Evolutionary conservation across 2,113 vertebrate species (phyloP), one percentile per base, ranked within the genome.

Genomic region (Columba livia): DNA sequence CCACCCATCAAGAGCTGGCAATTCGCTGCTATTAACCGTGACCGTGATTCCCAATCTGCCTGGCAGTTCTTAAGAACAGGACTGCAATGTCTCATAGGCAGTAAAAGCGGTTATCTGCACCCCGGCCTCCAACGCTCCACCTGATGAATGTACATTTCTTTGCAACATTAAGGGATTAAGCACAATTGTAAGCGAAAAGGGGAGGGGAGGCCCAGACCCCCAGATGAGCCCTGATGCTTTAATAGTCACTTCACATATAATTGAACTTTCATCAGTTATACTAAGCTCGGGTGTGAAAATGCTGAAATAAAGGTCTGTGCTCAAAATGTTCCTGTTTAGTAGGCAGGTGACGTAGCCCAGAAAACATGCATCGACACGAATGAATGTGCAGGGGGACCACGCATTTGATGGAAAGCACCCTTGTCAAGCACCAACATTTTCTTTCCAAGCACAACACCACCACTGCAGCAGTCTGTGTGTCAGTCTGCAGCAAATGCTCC

Each of bases 1-100:
- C 98, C 98, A 98, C 98, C 98, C 98, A 98, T 98, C 98, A 98
- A 98, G 98, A 98, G 97, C 97, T 98, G 98, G 98, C 98, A 98
- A 98, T 98, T 98, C 98, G 95, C 97, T 98, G 98, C 98, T 98
- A 98, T 98, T 98, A 98, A 98, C 97, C 97, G 98, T 98, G 98
- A 98, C 98, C 97, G 95, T 98, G 98, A 98, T 98, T 98, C 98
- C 98, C 98, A 98, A 97, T 97, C 97, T 97, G 98, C 98, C 97
- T 97, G 96, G 98, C 98, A 98, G 98, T 98, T 98, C 96, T 98
- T 97, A 98, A 97, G 98, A 98, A 97, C 96, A 97, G 97, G 97
- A 97, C 98, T 97, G 98, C 97, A 97, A 97, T 74, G 85, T 98
- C 98, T 98, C 98, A 97, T 97, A 97, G 95, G 98, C 98, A 98